Conservation (phyloP, 37 sponge, comb jelly and placozoan species). For the Halisarca cf. caerulea region DNA sequence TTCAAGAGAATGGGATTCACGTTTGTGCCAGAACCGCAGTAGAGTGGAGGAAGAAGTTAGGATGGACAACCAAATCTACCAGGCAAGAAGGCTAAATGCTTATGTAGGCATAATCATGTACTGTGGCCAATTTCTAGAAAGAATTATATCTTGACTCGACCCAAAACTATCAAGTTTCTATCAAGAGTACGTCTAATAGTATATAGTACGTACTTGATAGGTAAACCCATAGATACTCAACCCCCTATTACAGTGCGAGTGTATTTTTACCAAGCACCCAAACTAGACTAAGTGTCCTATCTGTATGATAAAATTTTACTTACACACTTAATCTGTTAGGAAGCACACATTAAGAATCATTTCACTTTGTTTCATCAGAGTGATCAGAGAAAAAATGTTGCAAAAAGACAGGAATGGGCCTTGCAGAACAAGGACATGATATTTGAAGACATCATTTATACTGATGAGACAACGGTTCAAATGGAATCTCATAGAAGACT, state of each 20-base stretch:
- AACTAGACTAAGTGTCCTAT: background rate
- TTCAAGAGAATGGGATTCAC: background rate
- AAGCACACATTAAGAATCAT: background rate
- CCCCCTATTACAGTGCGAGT: too few species aligned
- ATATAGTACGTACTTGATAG: too few species aligned
- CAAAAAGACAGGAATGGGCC: slow-evolving; percentile 37
- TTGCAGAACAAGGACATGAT: background rate
- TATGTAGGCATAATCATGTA: too few species aligned
- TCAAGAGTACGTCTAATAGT: too few species aligned
- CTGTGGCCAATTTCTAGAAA: too few species aligned
- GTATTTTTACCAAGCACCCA: background rate
- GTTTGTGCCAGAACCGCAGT: background rate
- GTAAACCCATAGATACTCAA: too few species aligned
- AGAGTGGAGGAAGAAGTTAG: slow-evolving; percentile 19
- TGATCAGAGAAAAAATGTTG: slow-evolving; percentile 4
- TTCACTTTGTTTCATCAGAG: background rate
- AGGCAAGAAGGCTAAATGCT: too few species aligned
- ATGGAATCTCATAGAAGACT: slow-evolving; percentile 28
- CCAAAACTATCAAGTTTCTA: too few species aligned
- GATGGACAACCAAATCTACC: slow-evolving; percentile 32
- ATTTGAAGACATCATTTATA: slow-evolving; percentile 32
- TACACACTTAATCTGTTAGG: too few species aligned
- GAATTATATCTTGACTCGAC: too few species aligned
- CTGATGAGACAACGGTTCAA: slow-evolving; percentile 40
- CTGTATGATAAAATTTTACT: too few species aligned